Conservation (phyloP, 2,797 vertebrate genomes). For the Oceanodroma leucorhoa region DNA sequence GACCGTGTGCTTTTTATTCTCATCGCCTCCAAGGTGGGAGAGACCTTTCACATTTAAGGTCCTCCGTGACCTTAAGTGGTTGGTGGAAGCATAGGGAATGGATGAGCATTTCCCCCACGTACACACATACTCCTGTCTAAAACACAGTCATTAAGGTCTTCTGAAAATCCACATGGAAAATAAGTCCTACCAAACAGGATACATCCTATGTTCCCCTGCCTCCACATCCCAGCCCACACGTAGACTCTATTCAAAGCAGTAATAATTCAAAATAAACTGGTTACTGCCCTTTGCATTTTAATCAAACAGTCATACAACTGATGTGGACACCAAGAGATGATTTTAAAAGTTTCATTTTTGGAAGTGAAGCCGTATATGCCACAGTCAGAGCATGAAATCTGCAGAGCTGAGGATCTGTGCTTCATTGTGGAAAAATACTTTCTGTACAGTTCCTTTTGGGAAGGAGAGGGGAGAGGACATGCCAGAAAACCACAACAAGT, state of each 20-base stretch:
- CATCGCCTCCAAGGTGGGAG: not conserved
- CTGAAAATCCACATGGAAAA: not conserved
- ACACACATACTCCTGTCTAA: not conserved
- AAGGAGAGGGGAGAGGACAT: constrained; percentile 2
- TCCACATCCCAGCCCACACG: fast-evolving
- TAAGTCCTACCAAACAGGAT: not conserved
- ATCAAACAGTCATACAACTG: not conserved
- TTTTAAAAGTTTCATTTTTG: not conserved
- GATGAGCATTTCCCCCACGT: fast-evolving
- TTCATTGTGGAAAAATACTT: constrained; percentile 30
- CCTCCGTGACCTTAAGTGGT: not conserved
- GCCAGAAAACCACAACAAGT: constrained; percentile 51
- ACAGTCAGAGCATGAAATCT: not conserved
- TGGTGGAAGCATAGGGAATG: not conserved
- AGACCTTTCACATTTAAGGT: not conserved
- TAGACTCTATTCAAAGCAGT: not conserved
- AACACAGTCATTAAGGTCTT: not conserved
- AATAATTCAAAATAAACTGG: not conserved
- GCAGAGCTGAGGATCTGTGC: not conserved
- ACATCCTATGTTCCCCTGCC: not conserved
- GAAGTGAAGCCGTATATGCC: not conserved
- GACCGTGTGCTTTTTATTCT: not conserved
- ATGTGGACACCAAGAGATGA: not conserved
- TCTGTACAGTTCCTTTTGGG: not conserved
- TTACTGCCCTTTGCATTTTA: not conserved